Conservation (phyloP, 2,888 invertebrate genomes). For the Dryadula phaetusa region DNA sequence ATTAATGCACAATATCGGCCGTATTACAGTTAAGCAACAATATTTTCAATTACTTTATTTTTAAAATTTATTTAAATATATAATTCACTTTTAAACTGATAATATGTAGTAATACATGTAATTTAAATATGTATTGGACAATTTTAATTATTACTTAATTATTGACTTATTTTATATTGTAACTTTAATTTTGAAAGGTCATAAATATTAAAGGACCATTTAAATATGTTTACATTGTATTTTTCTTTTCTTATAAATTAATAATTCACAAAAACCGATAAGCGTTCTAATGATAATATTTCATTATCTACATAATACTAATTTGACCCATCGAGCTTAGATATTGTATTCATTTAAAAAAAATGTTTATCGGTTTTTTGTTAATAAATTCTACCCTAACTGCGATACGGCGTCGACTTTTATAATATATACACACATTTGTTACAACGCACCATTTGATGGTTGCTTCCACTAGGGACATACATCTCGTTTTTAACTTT, state of each 20-base stretch:
- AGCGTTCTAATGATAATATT: conserved; percentile 14
- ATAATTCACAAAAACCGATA: conserved; percentile 10
- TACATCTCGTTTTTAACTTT: conserved; percentile 28
- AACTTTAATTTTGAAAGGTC: too few relatives aligned
- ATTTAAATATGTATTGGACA: too few relatives aligned
- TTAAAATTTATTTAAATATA: neutral
- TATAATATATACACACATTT: conserved; percentile 47
- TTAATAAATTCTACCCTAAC: neutral
- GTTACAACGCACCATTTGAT: conserved; percentile 74
- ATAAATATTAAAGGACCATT: too few relatives aligned
- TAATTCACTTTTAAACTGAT: too few relatives aligned
- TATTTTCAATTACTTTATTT: neutral
- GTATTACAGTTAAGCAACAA: conserved; percentile 19
- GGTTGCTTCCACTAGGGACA: conserved; percentile 58
- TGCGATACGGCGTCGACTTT: conserved; percentile 33
- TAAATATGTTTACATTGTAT: too few relatives aligned
- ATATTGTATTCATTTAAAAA: conserved; percentile 13
- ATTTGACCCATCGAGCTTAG: conserved; percentile 25
- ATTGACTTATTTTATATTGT: neutral
- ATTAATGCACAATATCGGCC: conserved; percentile 29
- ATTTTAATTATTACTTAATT: too few relatives aligned
- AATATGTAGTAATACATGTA: too few relatives aligned
- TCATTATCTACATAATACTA: conserved; percentile 14
- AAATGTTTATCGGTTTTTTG: conserved; percentile 15
- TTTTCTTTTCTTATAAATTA: neutral